phyloP scores from a whole-genome alignment of 2,113 vertebrate species.

The Rana temporaria region DNA sequence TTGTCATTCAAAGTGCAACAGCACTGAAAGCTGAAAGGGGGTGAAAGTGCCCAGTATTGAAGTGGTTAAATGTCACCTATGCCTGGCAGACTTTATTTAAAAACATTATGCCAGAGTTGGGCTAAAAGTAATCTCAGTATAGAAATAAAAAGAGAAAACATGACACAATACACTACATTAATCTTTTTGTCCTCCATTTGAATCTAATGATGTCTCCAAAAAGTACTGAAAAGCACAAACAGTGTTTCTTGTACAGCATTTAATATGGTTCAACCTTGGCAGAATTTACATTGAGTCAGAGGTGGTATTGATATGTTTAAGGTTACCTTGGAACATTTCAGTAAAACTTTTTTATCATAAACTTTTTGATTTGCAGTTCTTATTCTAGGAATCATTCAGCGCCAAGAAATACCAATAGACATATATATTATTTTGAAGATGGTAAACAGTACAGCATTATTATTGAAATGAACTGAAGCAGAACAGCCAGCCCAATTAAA shows the following conservation, averaged over 20 bases:
- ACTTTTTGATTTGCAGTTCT: conserved; percentile 5
- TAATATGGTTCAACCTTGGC: conserved; percentile 25
- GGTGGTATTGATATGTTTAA: conserved; percentile 26
- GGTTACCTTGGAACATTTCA: conserved; percentile 19
- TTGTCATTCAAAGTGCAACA: no score
- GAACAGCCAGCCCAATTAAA: conserved; percentile 23
- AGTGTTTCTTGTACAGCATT: neutral
- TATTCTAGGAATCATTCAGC: neutral
- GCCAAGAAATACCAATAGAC: conserved; percentile 17
- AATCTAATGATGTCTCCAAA: neutral
- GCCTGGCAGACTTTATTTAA: no score
- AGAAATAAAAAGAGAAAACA: no score
- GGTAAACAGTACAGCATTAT: neutral
- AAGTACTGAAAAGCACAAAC: neutral
- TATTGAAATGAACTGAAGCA: conserved; percentile 13
- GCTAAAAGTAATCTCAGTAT: no score
- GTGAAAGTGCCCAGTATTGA: no score
- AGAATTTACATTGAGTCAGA: neutral
- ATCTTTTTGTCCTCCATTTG: neutral
- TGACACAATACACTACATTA: neutral
- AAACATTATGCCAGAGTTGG: no score
- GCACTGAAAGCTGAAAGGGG: no score
- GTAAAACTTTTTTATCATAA: conserved; percentile 2
- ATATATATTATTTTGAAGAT: neutral
- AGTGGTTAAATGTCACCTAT: no score